Evolutionary conservation across 2,888 invertebrate species (phyloP).

Genomic region (Metalampra italica): DNA sequence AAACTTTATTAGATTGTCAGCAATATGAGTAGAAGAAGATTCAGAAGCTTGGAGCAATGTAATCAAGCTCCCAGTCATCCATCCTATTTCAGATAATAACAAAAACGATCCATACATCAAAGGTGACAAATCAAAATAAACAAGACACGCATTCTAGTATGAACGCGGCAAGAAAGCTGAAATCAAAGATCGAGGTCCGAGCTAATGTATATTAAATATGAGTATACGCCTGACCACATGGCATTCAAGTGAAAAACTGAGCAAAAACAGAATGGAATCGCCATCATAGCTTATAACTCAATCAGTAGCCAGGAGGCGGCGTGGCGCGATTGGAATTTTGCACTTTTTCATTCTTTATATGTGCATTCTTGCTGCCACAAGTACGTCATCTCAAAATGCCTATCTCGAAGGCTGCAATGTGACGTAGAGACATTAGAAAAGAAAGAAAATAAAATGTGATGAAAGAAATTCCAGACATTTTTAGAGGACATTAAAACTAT

Average conservation of each 20-base stretch:
- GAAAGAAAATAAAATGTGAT: constrained; percentile 44
- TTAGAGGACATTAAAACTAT: constrained; percentile 15
- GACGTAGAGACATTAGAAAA: constrained; percentile 39
- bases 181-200: constrained; percentile 54
- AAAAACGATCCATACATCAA: constrained; percentile 68
- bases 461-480: constrained; percentile 50
- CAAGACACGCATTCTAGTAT: constrained; percentile 58
- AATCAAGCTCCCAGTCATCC: constrained; percentile 48
- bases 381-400: constrained; percentile 47
- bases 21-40: constrained; percentile 4
- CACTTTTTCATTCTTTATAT: constrained; percentile 67
- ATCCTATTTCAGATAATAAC: constrained; percentile 55
- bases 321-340: constrained; percentile 63
- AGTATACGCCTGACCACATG: constrained; percentile 42
- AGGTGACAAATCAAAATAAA: constrained; percentile 74
- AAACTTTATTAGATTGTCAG: constrained; percentile 1
- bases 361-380: constrained; percentile 52
- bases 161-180: constrained; percentile 54
- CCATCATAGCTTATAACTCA: constrained; percentile 77
- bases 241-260: constrained; percentile 68
- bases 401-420: constrained; percentile 31
- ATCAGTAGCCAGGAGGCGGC: constrained; percentile 50
- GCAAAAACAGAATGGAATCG: constrained; percentile 70
- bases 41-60: constrained; percentile 21
- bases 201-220: constrained; percentile 73